A percentile compares a stretch with the other conserved stretches of the same genome.
Evolutionary conservation across 1,140 invertebrate species (phyloP).

Genomic region (Berghia stephanieae): DNA sequence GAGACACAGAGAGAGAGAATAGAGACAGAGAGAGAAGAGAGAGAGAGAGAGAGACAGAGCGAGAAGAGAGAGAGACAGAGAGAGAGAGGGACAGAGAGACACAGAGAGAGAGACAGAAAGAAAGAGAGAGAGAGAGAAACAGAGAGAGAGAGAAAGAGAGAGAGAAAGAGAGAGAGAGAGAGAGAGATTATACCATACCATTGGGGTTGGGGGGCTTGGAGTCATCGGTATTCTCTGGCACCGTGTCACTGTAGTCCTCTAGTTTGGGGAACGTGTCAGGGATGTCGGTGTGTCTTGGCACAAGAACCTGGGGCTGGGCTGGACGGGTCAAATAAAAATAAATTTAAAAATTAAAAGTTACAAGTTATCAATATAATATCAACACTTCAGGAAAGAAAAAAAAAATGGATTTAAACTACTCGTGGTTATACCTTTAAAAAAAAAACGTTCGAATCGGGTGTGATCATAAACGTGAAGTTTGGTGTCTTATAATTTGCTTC

Average conservation of each 20-base stretch:
- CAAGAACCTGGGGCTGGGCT: conserved; percentile 86
- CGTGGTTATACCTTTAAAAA: not conserved
- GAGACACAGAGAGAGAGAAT: no score
- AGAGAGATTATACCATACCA: no score
- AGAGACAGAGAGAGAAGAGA: no score
- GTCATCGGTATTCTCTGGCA: conserved; percentile 71
- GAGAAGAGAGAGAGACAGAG: no score
- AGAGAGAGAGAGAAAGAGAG: no score
- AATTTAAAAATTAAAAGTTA: not conserved
- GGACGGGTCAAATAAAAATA: conserved; percentile 40
- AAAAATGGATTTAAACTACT: not conserved
- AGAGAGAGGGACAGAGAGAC: not conserved
- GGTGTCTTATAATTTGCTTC: no score
- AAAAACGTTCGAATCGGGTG: no score
- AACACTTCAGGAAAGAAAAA: not conserved
- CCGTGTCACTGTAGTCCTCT: conserved; percentile 70
- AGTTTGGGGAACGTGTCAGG: conserved; percentile 66
- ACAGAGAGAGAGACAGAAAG: not conserved
- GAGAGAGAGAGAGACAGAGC: no score
- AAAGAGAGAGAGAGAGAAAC: not conserved
- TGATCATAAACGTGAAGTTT: no score
- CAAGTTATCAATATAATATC: not conserved
- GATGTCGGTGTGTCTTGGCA: conserved; percentile 71
- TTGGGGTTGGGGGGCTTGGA: no score
- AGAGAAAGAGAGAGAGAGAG: no score